Evolutionary conservation across 2,113 vertebrate species (phyloP).

Genomic region (Clarias batrachus): DNA sequence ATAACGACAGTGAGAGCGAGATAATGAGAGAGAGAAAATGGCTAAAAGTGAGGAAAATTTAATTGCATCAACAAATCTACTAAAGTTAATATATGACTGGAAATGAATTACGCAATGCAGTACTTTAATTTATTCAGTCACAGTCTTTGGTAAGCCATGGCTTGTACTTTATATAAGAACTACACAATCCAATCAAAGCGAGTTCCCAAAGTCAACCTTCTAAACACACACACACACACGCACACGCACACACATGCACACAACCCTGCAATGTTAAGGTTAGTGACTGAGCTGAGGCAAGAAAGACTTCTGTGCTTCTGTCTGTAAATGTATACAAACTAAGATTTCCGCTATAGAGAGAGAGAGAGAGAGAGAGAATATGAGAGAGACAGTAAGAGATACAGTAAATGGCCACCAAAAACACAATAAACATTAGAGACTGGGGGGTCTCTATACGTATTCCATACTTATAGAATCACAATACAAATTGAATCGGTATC

Average conservation of each 20-base stretch:
- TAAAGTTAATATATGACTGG: conserved; percentile 9
- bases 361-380: background rate
- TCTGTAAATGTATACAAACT: conserved; percentile 1
- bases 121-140: conserved; percentile 13
- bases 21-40: background rate
- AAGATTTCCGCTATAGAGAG: conserved; percentile 27
- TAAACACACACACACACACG: conserved; percentile 10
- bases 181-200: background rate
- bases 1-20: background rate
- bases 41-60: background rate
- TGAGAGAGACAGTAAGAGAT: background rate
- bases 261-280: background rate
- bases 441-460: too few species aligned
- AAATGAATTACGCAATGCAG: conserved; percentile 16
- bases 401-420: background rate
- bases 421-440: too few species aligned
- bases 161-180: conserved; percentile 9
- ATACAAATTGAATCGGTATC: too few species aligned
- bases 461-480: too few species aligned
- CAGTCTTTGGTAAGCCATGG: conserved; percentile 15
- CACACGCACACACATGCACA: conserved; percentile 6
- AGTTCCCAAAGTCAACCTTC: conserved; percentile 9
- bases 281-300: background rate
- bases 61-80: conserved; percentile 13
- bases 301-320: background rate